Conservation (phyloP, 2,888 invertebrate species). For the Thereva nobilitata region DNA sequence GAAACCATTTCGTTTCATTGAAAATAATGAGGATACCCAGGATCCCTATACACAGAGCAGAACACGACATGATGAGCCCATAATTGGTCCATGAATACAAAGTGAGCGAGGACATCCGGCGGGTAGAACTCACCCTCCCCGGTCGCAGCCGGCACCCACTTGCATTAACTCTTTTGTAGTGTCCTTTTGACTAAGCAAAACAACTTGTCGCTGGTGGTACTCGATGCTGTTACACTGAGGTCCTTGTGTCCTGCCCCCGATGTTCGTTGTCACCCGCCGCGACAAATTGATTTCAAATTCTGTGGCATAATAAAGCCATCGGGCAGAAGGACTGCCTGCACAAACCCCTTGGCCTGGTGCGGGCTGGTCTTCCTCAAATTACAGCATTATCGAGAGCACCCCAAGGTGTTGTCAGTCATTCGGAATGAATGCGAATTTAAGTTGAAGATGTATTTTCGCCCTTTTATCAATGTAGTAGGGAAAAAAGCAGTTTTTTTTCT, state of each 20-base stretch:
- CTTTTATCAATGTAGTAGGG: conserved; percentile 9
- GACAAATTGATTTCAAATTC: conserved; percentile 54
- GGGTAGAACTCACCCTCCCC: conserved; percentile 4
- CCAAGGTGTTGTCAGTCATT: conserved; percentile 59
- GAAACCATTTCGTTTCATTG: neutral
- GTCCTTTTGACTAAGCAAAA: conserved; percentile 25
- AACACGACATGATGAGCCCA: conserved; percentile 24
- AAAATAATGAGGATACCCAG: neutral
- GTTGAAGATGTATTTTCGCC: conserved; percentile 34
- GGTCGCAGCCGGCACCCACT: conserved; percentile 22
- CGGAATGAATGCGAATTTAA: conserved; percentile 51
- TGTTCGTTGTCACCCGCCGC: conserved; percentile 43
- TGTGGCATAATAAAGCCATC: conserved; percentile 47
- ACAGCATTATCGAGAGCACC: conserved; percentile 52
- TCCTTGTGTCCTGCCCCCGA: conserved; percentile 29
- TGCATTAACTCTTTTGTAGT: conserved; percentile 35
- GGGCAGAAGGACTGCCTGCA: neutral
- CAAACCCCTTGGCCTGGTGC: neutral
- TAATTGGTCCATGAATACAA: conserved; percentile 31
- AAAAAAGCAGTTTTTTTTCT: conserved; percentile 3
- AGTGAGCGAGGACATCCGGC: conserved; percentile 14
- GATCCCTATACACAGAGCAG: conserved; percentile 3
- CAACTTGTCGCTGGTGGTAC: conserved; percentile 13
- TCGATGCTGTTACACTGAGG: neutral
- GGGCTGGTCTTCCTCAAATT: conserved; percentile 46